Evolutionary conservation across 1,140 invertebrate genomes (phyloP).

Genomic region (Mylabris phalerata): DNA sequence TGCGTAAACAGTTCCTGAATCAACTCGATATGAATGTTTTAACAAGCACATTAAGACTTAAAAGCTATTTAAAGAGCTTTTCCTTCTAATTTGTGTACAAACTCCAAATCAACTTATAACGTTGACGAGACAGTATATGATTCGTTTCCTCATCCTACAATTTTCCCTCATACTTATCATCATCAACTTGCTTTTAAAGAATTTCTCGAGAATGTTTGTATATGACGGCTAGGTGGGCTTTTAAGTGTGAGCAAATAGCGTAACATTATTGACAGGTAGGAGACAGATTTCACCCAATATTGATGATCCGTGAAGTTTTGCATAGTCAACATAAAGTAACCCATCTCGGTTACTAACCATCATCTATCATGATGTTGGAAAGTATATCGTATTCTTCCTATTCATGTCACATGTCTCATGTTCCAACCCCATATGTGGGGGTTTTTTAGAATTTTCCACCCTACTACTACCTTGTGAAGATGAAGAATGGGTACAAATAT

Average conservation of each 20-base stretch:
- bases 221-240: not conserved
- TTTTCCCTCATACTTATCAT: too few species aligned
- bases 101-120: not conserved
- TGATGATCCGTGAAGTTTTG: slow-evolving; percentile 24
- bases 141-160: too few species aligned
- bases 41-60: slow-evolving; percentile 6
- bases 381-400: not conserved
- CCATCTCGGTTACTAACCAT: not conserved
- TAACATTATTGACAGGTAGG: slow-evolving; percentile 16
- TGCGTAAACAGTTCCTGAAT: slow-evolving; percentile 18
- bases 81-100: slow-evolving; percentile 16
- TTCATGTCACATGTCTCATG: slow-evolving; percentile 12
- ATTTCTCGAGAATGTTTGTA: too few species aligned
- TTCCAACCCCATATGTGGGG: too few species aligned
- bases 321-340: slow-evolving; percentile 17
- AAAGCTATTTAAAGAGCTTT: slow-evolving; percentile 17
- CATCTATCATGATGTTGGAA: too few species aligned
- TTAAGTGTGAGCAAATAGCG: slow-evolving; percentile 19
- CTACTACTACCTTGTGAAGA: too few species aligned
- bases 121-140: too few species aligned
- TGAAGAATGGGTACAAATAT: not conserved
- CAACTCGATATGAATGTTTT: slow-evolving; percentile 12
- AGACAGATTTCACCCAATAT: slow-evolving; percentile 19
- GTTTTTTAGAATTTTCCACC: slow-evolving; percentile 1
- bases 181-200: too few species aligned